Evolutionary conservation across 2,888 invertebrate species (phyloP).

Genomic region (Drosophila mercatorum): DNA sequence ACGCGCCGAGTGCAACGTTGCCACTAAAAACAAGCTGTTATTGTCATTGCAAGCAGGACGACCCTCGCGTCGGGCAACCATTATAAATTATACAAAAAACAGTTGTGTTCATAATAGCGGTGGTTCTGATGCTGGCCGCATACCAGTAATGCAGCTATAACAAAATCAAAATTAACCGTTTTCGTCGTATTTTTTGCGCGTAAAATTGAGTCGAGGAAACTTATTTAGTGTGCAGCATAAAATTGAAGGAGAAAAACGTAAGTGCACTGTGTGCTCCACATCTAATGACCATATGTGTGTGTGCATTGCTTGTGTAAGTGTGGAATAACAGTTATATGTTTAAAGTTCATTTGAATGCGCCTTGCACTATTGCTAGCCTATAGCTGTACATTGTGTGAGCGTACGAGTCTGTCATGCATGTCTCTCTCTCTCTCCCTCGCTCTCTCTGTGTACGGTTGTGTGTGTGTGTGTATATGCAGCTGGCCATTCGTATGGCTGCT

Average conservation of each 20-base stretch:
- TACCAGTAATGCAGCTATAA: slow-evolving; percentile 20
- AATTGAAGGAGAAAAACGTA: slow-evolving; percentile 22
- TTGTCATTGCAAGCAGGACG: slow-evolving; percentile 27
- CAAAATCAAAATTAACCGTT: slow-evolving; percentile 63
- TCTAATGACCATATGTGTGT: not conserved
- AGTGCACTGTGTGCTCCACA: slow-evolving; percentile 26
- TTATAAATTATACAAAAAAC: slow-evolving; percentile 11
- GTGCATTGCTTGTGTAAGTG: slow-evolving; percentile 9
- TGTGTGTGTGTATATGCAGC: slow-evolving; percentile 43
- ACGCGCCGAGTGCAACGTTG: slow-evolving; percentile 33
- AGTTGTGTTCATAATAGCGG: slow-evolving; percentile 29
- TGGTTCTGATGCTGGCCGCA: slow-evolving; percentile 14
- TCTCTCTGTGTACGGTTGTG: not conserved
- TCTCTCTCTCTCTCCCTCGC: not conserved
- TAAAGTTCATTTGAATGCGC: slow-evolving; percentile 38
- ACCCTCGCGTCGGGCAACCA: slow-evolving; percentile 25
- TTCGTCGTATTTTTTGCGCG: slow-evolving; percentile 48
- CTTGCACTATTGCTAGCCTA: slow-evolving; percentile 46
- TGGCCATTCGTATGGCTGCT: slow-evolving; percentile 30
- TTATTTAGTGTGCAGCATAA: slow-evolving; percentile 4
- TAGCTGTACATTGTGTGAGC: slow-evolving; percentile 58
- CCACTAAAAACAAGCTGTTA: slow-evolving; percentile 17
- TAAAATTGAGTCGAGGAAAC: slow-evolving; percentile 14
- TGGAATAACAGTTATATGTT: slow-evolving; percentile 24
- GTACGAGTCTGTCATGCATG: slow-evolving; percentile 24